Base-by-base conservation (phyloP, 1,140 invertebrate genomes). In the Colletes gigas region DNA sequence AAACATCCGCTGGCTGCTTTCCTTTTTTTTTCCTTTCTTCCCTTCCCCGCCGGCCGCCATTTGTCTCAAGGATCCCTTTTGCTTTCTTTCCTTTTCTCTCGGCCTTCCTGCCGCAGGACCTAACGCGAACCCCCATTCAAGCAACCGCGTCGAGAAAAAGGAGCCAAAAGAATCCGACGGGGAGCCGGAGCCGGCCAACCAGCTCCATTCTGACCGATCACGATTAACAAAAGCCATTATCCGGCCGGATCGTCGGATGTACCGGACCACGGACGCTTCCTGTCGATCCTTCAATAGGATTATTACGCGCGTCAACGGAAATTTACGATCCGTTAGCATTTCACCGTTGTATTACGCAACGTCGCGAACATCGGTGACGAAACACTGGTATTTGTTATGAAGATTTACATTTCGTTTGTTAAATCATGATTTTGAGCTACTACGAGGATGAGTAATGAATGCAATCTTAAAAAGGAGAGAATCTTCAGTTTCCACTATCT, bases 41-140 rank as follows among this genome's bases (percentile, higher is more conserved):
- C 19, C 52, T 55, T 55, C 44, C 15, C 19, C 66, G 66, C 39
- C 68, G 44, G 47, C 67, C 65, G 41, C 71, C 63, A 76, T 84
- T 84, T 87, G 78, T 87, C 71, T 82, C 74, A 66, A 76, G 72
- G 63, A 81, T 78, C 62, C 52, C 73, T 78, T 85, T 81, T 84
- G 54, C 79, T 73, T 72, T 66, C 63, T 79, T 76, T 66, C 60
- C 50, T 59, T 55, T 19, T 78, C n/a, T 72, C 57, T 17, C 57
- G 59, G 59, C 47, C 76, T 81, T 76, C 70, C 70, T 78, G 70
- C 54, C 62, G 74, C 68, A 69, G 65, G 52, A 82, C 69, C 75
- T 66, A 66, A 78, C 65, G 70, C 72, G 44, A 50, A 54, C 39
- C 67, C 30, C 63, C 57, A 68, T 83, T 86, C 83, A 83, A 55